A percentile compares a stretch with the other conserved stretches of the same genome.
Evolutionary conservation across 2,797 vertebrate species (phyloP).

Genomic region (Myotis planiceps): DNA sequence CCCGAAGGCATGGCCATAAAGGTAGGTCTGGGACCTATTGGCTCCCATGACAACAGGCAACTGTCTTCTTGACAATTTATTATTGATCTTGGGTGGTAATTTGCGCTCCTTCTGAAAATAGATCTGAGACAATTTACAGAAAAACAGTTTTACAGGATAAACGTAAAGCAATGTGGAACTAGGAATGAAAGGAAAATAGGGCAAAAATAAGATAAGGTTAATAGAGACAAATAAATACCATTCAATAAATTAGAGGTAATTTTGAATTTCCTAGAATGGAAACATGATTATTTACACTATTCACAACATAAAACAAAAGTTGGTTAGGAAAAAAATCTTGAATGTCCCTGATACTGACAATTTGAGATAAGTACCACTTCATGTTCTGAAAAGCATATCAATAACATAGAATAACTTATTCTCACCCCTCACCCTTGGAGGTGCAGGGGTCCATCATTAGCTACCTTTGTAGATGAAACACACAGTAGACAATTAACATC

Average conservation of each 20-base stretch:
- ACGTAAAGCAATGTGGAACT: neutral
- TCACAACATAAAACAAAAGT: neutral
- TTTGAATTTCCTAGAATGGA: neutral
- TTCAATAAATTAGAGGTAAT: neutral
- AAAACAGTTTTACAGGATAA: neutral
- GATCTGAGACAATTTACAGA: neutral
- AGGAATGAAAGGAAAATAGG: neutral
- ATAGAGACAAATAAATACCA: neutral
- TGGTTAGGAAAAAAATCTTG: neutral
- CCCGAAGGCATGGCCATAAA: neutral
- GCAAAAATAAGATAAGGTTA: neutral
- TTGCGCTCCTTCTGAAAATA: neutral
- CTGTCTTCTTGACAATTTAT: neutral
- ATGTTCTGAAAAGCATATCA: neutral
- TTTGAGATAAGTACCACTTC: neutral
- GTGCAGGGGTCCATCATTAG: accelerated
- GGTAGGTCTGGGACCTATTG: neutral
- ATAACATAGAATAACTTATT: neutral
- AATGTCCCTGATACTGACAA: neutral
- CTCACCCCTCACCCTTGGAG: neutral
- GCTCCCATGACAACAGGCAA: neutral
- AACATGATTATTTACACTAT: neutral
- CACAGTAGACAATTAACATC: neutral
- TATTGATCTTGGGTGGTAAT: neutral
- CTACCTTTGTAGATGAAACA: neutral